A percentile compares a stretch with the other conserved stretches of the same genome.
These are phyloP conservation scores for Menidia menidia DNA, from an alignment of 2,797 vertebrate genomes.

Conservation along the genomic window DNA sequence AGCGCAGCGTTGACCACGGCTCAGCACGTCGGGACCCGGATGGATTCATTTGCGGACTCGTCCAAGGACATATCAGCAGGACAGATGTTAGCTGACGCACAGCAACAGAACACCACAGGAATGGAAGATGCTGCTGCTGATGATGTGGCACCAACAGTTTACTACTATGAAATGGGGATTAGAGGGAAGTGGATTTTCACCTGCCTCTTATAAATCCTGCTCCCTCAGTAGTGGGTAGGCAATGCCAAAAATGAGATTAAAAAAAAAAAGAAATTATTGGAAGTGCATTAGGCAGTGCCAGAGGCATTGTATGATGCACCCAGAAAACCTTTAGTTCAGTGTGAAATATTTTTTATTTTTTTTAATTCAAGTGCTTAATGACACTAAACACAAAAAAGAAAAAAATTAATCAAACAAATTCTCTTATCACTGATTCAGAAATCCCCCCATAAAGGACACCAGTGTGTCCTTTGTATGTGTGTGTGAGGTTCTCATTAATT, in stretches of 20 bases:
- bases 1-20: slow-evolving; percentile 8
- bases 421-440: too few relatives aligned
- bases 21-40: slow-evolving; percentile 18
- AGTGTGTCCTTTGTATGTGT: slow-evolving; percentile 3
- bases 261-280: too few relatives aligned
- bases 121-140: slow-evolving; percentile 1
- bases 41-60: slow-evolving; percentile 42
- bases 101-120: not conserved
- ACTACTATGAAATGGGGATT: slow-evolving; percentile 6
- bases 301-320: too few relatives aligned
- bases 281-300: too few relatives aligned
- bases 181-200: not conserved
- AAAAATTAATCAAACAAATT: not conserved
- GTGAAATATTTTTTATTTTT: not conserved
- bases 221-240: not conserved
- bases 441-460: too few relatives aligned
- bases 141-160: slow-evolving; percentile 1
- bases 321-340: too few relatives aligned
- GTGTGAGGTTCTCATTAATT: slow-evolving; percentile 58
- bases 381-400: not conserved
- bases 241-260: not conserved
- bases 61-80: slow-evolving; percentile 51
- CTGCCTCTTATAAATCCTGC: not conserved
- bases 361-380: not conserved
- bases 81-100: slow-evolving; percentile 29